A percentile compares a stretch with the other conserved stretches of the same genome.
Conservation (phyloP, 2,113 vertebrate genomes). For the Stomatorhinus ivindoensis region DNA sequence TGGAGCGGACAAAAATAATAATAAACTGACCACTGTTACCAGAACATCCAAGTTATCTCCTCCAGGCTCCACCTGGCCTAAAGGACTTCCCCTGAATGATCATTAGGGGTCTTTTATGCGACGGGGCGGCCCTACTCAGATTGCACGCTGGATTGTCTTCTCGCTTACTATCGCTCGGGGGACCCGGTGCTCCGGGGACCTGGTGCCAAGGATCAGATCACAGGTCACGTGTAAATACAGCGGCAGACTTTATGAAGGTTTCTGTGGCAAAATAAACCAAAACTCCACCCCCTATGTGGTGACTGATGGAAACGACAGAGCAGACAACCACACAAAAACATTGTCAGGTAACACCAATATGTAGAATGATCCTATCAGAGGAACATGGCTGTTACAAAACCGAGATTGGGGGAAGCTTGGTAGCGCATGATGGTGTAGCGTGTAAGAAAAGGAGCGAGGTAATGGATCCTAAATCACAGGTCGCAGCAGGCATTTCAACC, state of each 20-base stretch:
- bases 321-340: background rate
- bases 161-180: background rate
- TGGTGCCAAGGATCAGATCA: background rate
- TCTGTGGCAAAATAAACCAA: background rate
- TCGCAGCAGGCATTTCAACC: background rate
- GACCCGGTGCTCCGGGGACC: background rate
- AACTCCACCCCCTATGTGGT: background rate
- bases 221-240: background rate
- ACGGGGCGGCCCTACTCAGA: background rate
- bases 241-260: background rate
- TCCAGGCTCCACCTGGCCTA: background rate
- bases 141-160: background rate
- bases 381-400: background rate
- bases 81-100: background rate
- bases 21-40: conserved; percentile 23
- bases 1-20: background rate
- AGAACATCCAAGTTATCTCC: conserved; percentile 32
- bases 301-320: background rate
- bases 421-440: background rate
- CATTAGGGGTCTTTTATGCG: background rate
- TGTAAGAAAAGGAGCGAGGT: background rate
- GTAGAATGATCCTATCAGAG: background rate
- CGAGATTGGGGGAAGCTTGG: background rate
- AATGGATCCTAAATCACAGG: background rate
- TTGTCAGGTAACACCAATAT: background rate